Percentiles rank a stretch among this genome's conserved stretches.
These are phyloP conservation scores for Lanius ludovicianus DNA, from an alignment of 2,113 vertebrate genomes.

Conservation along the genomic window DNA sequence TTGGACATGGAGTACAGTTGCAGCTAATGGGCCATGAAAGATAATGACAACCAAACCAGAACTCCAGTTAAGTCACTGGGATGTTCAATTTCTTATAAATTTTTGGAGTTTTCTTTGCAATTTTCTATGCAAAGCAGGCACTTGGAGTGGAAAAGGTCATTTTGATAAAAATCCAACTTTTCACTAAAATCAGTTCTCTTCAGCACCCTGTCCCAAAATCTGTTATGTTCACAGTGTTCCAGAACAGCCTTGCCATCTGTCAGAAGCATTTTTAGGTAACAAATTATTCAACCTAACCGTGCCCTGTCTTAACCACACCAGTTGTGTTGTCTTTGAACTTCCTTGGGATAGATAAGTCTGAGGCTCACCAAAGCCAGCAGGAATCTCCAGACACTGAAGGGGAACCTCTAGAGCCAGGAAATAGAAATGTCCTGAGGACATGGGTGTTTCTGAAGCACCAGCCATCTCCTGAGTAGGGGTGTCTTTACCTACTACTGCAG, in stretches of 20 bases:
- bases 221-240: slow-evolving; percentile 49
- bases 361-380: background rate
- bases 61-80: background rate
- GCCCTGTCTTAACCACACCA: background rate
- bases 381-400: background rate
- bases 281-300: slow-evolving; percentile 43
- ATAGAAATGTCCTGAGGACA: background rate
- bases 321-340: background rate
- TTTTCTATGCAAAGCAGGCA: slow-evolving; percentile 23
- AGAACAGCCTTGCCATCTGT: slow-evolving; percentile 36
- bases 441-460: background rate
- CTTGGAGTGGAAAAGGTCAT: slow-evolving; percentile 31
- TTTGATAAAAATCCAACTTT: slow-evolving; percentile 51
- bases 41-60: background rate
- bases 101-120: background rate
- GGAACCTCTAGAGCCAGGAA: background rate
- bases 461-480: background rate
- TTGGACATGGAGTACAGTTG: background rate
- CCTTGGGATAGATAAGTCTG: background rate
- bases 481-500: background rate
- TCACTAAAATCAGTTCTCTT: slow-evolving; percentile 46
- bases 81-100: background rate
- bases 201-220: slow-evolving; percentile 47
- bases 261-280: slow-evolving; percentile 51
- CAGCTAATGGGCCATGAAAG: background rate